Percentiles rank a stretch among this genome's conserved stretches.
Evolutionary conservation across 2,888 invertebrate genomes (phyloP).

Genomic region (Phyllotreta cruciferae): DNA sequence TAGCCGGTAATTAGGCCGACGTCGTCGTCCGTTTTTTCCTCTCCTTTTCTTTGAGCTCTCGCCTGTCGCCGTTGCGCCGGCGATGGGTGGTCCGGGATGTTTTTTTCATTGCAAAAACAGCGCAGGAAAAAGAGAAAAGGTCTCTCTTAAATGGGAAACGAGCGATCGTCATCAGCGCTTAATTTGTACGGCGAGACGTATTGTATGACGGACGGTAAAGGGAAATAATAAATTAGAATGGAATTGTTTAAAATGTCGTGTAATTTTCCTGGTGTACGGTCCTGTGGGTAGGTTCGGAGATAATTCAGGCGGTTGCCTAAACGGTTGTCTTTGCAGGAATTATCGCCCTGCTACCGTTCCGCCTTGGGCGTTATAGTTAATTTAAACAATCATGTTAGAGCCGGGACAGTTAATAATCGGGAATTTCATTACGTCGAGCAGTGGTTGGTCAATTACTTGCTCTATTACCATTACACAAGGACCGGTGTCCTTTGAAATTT

Average conservation of each 20-base stretch:
- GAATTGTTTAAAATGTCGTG: no score
- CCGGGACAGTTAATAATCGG: constrained; percentile 5
- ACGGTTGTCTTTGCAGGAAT: constrained; percentile 15
- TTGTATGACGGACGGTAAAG: constrained; percentile 10
- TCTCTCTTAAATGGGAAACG: constrained; percentile 20
- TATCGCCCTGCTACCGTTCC: constrained; percentile 11
- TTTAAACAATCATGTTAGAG: constrained; percentile 11
- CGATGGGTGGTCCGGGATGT: constrained; percentile 36
- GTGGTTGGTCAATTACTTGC: constrained; percentile 14
- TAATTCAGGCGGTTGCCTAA: not conserved
- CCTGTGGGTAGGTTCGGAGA: no score
- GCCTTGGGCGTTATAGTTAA: constrained; percentile 14
- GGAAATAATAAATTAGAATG: no score
- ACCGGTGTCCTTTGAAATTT: no score
- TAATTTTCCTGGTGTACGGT: no score
- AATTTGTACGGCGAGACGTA: constrained; percentile 12
- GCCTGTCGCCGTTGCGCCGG: constrained; percentile 34
- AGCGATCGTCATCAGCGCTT: constrained; percentile 22
- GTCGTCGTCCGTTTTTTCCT: constrained; percentile 8
- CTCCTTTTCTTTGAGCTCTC: constrained; percentile 29
- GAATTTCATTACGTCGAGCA: constrained; percentile 6
- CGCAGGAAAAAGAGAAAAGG: constrained; percentile 16
- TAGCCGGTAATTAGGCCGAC: constrained; percentile 50
- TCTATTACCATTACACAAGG: not conserved
- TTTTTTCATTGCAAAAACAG: constrained; percentile 27